These are phyloP conservation scores for Oceanodroma tethys DNA, from an alignment of 2,113 vertebrate genomes.

Conservation along the genomic window DNA sequence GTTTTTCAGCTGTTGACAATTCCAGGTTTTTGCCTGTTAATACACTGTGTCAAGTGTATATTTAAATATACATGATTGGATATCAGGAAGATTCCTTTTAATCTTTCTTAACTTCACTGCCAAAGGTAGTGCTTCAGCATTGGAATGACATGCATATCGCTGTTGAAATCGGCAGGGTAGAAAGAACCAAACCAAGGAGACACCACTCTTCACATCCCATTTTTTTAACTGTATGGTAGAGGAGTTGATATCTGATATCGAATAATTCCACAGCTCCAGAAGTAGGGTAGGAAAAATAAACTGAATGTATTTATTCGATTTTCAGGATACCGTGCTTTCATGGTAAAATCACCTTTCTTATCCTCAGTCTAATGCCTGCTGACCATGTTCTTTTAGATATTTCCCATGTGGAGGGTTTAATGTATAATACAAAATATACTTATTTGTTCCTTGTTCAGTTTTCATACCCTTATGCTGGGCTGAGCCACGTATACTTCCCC, in stretches of 20 bases:
- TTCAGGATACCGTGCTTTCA: neutral
- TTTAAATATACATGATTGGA: neutral
- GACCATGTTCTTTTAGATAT: neutral
- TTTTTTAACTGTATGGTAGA: neutral
- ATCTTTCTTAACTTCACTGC: neutral
- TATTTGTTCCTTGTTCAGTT: neutral
- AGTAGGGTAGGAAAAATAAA: neutral
- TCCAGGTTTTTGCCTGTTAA: neutral
- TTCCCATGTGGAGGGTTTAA: neutral
- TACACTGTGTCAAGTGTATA: neutral
- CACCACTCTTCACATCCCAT: neutral
- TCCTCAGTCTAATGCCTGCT: neutral
- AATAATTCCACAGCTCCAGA: neutral
- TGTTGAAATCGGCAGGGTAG: neutral
- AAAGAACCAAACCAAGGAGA: neutral
- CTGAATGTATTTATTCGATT: conserved; percentile 10
- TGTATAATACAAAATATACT: neutral
- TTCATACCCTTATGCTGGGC: neutral
- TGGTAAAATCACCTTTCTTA: neutral
- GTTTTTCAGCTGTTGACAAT: neutral
- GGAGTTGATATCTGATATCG: neutral
- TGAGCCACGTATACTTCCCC: neutral
- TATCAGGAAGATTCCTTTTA: neutral
- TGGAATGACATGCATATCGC: neutral
- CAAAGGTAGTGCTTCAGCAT: neutral